These are phyloP conservation scores for Phortica okadai DNA, from an alignment of 2,888 invertebrate genomes.

Conservation along the genomic window DNA sequence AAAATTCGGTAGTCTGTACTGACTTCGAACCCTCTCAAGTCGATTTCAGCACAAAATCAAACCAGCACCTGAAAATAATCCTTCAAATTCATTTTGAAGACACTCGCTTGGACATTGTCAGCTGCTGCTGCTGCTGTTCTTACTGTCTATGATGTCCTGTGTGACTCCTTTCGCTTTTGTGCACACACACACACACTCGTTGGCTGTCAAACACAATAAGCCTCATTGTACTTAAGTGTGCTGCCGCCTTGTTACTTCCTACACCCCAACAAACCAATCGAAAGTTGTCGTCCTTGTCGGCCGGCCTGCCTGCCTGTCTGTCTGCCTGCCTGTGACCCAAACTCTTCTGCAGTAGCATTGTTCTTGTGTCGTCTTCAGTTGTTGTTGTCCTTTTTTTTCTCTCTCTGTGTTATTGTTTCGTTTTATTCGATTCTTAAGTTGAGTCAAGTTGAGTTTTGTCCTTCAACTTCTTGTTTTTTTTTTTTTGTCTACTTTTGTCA, in stretches of 20 bases:
- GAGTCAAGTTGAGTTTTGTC: constrained; percentile 4
- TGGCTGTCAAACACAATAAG: constrained; percentile 68
- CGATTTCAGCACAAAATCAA: not conserved
- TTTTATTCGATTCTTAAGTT: constrained; percentile 14
- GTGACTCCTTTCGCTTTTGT: not conserved
- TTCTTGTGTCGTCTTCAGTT: not conserved
- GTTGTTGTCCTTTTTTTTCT: not conserved
- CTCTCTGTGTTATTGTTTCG: not conserved
- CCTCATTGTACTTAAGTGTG: constrained; percentile 68
- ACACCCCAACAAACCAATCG: not conserved
- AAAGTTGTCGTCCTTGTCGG: not conserved
- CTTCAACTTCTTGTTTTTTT: constrained; percentile 2
- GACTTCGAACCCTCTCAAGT: not conserved
- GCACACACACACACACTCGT: constrained; percentile 40
- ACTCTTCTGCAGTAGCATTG: not conserved
- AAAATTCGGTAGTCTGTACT: not conserved
- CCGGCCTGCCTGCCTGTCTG: not conserved
- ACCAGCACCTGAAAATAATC: not conserved
- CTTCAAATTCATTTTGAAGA: not conserved
- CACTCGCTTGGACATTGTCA: not conserved
- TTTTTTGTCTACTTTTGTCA: not conserved
- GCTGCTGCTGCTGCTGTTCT: not conserved
- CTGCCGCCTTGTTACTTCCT: constrained; percentile 53
- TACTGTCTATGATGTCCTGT: not conserved
- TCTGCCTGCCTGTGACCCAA: not conserved